Base-by-base conservation (phyloP, 2,888 invertebrate species). In the Chironomus riparius region DNA sequence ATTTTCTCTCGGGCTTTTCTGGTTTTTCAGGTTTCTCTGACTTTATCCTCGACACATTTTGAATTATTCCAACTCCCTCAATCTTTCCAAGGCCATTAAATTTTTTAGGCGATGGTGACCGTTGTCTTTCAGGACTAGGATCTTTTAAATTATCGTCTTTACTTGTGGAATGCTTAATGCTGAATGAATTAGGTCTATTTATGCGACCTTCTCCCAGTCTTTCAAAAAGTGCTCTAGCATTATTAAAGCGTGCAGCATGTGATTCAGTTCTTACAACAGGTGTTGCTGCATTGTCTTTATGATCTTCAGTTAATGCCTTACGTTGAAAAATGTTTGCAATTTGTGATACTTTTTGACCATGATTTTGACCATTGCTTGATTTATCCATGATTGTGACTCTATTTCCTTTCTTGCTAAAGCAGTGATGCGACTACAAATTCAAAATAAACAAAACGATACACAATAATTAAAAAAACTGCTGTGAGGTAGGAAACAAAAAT, bases 291-390 rank as follows among this genome's bases (percentile, higher is more conserved):
- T 18, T 69, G 15, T 48, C 73, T 21, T 65, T 65, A 6, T 38
- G 77, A 82, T 83, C 77, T 38, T 83, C 82, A 78, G 84, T 88
- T 79, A 89, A 88, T 21, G 84, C 85, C 86, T 89, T 90, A 79
- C 89, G 90, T 86, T 94, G 94, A 85, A 95, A 95, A 82, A 94
- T 92, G 84, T 94, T 94, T 77, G 95, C 94, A 79, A 95, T 95
- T 86, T 94, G 93, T 78, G 94, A 94, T 81, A 94, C 94, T 87
- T 94, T 94, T 80, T 91, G 89, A 84, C 93, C 92, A 79, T 83
- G 24, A 7, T 18, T n/a, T 6, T 12, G 61, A 47, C 28, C 6
- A 13, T 68, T 15, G 38, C 28, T 48, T 28, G 15, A 50, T 62
- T 76, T 77, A 69, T 75, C 75, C 79, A 79, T 76, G 56, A 79